Base-by-base conservation (phyloP, 2,888 invertebrate genomes). In the Aleiodes alternator region DNA sequence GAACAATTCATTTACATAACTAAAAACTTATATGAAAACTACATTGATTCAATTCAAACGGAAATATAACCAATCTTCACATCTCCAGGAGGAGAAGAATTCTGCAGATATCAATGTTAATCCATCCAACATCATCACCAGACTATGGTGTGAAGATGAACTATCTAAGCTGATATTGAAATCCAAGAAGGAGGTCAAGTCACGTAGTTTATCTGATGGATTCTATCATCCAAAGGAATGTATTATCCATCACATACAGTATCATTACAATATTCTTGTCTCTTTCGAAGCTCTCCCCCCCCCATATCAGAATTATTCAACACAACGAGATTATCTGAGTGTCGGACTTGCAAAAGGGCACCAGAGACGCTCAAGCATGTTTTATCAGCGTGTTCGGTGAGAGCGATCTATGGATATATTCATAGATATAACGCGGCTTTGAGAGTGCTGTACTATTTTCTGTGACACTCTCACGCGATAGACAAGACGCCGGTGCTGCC, bases 251-350 rank as follows among this genome's bases (percentile, higher is more conserved):
- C 64, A 43, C 64, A 51, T 23, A 51, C 8, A 16, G 14, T n/a
- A 68, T 51, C 43, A 11, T 23, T 4, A 43, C 9, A 14, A 48
- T 48, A 64, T 64, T 23, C 48, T 3, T 23, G 16, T 64, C 43
- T 64, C 14, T 38, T 64, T 0, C 38, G 6, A 16, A 64, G 6
- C 16, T 14, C n/a, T n/a, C n/a, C n/a, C n/a, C n/a, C n/a, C 48
- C 12, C 48, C 3, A 43, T 8, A 43, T 43, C 43, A 43, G 9
- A 9, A 9, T 34, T 16, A 64, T 64, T 48, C 64, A 64, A 16
- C 23, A 11, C 48, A 48, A 48, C 43, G 64, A 48, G 48, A 48
- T 43, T 50, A 29, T 48, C 38, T 72, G 51, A 72, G 51, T 61
- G 12, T 61, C 61, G 29, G n/a, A n/a, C n/a, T n/a, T n/a, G n/a